Conservation (phyloP, 2,888 invertebrate species). For the Callyntrura sp. region DNA sequence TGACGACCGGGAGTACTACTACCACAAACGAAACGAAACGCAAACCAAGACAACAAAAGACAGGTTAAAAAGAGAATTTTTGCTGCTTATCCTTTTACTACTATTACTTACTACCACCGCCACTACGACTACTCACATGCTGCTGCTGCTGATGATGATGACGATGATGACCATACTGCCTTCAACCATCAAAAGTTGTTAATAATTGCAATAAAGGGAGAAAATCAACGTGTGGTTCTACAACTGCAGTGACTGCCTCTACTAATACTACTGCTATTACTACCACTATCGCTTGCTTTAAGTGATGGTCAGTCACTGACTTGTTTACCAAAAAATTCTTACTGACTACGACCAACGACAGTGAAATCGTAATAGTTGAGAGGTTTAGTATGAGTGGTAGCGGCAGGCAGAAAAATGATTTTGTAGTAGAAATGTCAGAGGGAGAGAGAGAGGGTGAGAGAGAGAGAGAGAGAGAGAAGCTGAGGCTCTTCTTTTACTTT, state of each 20-base stretch:
- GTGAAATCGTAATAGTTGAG: slow-evolving; percentile 54
- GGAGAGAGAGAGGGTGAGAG: background rate
- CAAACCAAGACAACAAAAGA: slow-evolving; percentile 32
- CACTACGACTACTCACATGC: slow-evolving; percentile 3
- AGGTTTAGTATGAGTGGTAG: slow-evolving; percentile 17
- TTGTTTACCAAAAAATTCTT: slow-evolving; percentile 69
- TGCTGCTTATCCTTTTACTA: slow-evolving; percentile 41
- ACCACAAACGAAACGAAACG: background rate
- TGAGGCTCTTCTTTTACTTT: slow-evolving; percentile 35
- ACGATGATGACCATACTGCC: slow-evolving; percentile 16
- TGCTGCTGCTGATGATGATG: slow-evolving; percentile 3
- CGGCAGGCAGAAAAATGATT: slow-evolving; percentile 41
- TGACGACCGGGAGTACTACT: too few species aligned
- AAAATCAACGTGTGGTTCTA: slow-evolving; percentile 46
- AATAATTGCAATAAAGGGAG: slow-evolving; percentile 32
- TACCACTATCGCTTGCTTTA: slow-evolving; percentile 45
- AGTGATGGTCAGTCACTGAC: slow-evolving; percentile 75
- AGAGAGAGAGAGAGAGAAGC: slow-evolving; percentile 13
- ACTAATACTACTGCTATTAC: slow-evolving; percentile 26
- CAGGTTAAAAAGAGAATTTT: slow-evolving; percentile 42
- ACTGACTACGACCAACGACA: too few species aligned
- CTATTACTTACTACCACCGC: background rate
- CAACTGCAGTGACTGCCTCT: slow-evolving; percentile 1
- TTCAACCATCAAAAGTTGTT: slow-evolving; percentile 49
- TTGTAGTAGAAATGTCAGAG: slow-evolving; percentile 55